Evolutionary conservation across 2,113 vertebrate species (phyloP), one percentile per base, ranked within the genome.

Genomic region (Sorex araneus): DNA sequence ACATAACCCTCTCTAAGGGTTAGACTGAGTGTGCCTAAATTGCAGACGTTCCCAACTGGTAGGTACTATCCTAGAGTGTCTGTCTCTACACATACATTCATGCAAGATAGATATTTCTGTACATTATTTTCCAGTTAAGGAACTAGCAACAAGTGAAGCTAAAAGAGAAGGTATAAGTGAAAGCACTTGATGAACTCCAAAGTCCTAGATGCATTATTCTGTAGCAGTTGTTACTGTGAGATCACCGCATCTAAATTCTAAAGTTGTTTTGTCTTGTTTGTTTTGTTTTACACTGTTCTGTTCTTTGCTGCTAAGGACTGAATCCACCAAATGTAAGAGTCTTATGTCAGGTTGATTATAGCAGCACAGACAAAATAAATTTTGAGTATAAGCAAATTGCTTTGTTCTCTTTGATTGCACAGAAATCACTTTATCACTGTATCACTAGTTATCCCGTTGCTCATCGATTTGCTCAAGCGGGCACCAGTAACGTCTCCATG

Each of bases 121-220:
- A 67, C 12, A 34, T 85, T 73, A 45, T 57, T 78, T 93, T 84
- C 27, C 86, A 92, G 19, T 64, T 71, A 40, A 89, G 83, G 87
- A 64, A 85, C 8, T 43, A 40, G 50, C 67, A 40, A 78, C 86
- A 45, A 27, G 2, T 25, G 6, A 70, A 12, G 25, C 76, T 92
- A 40, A 32, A 73, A 89, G 66, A 76, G 3, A 83, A 21, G 23
- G 8, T 4, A 43, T 4, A 82, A 23, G 16, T 47, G 64, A 90
- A 84, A 84, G 11, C 64, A 36, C 34, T 18, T 47, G n/a, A 34
- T 30, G 84, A 89, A 60, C 66, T 23, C 3, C 36, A 45, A 81
- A 64, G 3, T 12, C 43, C 28, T 23, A 60, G 15, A 30, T 45
- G 71, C 12, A 69, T 67, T 92, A 21, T 88, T 10, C 36, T 84